Conservation (phyloP, 2,888 invertebrate genomes). For the Lepidochitona cinerea region DNA sequence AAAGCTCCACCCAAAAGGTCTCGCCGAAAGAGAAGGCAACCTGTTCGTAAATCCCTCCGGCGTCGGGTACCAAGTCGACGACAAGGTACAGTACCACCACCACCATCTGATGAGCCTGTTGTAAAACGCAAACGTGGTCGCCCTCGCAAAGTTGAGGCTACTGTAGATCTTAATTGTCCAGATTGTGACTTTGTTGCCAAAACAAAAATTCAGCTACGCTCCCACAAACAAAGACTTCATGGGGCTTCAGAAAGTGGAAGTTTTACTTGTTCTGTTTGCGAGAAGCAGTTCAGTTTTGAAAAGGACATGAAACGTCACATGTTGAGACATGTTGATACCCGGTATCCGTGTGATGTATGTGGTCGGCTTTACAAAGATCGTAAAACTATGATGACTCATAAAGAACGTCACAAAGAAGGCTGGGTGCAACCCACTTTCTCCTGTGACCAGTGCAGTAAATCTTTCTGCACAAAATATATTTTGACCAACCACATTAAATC, state of each 20-base stretch:
- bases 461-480: conserved; percentile 55
- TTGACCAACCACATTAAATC: conserved; percentile 51
- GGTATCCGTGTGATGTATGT: conserved; percentile 52
- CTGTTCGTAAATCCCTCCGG: neutral
- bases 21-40: neutral
- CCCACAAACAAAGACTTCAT: conserved; percentile 49
- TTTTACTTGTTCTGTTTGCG: conserved; percentile 47
- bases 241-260: conserved; percentile 27
- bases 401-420: conserved; percentile 43
- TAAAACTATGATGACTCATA: conserved; percentile 43
- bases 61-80: neutral
- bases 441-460: conserved; percentile 52
- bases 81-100: neutral
- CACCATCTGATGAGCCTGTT: neutral
- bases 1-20: neutral
- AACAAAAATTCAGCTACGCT: conserved; percentile 36
- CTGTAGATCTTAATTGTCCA: conserved; percentile 30
- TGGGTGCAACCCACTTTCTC: conserved; percentile 51
- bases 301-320: conserved; percentile 50
- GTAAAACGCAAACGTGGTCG: conserved; percentile 14
- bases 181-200: conserved; percentile 42
- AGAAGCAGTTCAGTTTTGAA: conserved; percentile 45
- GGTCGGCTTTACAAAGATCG: conserved; percentile 52
- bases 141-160: conserved; percentile 15
- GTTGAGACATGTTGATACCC: conserved; percentile 15